A percentile compares a stretch with the other conserved stretches of the same genome.
Conservation (phyloP, 2,888 invertebrate genomes). For the Brassicogethes aeneus region DNA sequence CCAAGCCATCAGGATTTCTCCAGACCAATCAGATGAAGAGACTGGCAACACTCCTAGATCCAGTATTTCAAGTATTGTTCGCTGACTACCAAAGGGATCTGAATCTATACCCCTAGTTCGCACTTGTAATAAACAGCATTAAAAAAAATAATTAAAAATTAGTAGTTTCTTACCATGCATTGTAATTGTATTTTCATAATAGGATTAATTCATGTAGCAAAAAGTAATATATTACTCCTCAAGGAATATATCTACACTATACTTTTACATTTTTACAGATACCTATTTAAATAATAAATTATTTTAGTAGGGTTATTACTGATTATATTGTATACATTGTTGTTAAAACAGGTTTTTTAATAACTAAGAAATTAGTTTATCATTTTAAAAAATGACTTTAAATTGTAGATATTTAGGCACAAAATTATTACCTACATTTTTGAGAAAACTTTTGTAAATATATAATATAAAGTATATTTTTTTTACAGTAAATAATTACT, state of each 20-base stretch:
- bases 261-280: no score
- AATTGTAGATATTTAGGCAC: background rate
- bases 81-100: slow-evolving; percentile 27
- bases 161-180: background rate
- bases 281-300: no score
- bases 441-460: no score
- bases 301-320: no score
- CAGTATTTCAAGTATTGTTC: slow-evolving; percentile 41
- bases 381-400: background rate
- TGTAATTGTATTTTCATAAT: no score
- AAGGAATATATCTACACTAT: no score
- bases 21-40: slow-evolving; percentile 78
- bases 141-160: background rate
- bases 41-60: slow-evolving; percentile 37
- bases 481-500: no score
- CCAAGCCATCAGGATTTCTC: slow-evolving; percentile 86
- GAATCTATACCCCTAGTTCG: background rate
- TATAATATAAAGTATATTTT: no score
- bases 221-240: no score
- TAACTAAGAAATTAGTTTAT: background rate
- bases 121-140: background rate
- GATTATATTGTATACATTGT: no score
- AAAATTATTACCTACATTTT: no score
- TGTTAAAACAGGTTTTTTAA: background rate
- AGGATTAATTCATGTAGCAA: no score